phyloP scores from a whole-genome alignment of 2,888 invertebrate species.

The Mechanitis messenoides region DNA sequence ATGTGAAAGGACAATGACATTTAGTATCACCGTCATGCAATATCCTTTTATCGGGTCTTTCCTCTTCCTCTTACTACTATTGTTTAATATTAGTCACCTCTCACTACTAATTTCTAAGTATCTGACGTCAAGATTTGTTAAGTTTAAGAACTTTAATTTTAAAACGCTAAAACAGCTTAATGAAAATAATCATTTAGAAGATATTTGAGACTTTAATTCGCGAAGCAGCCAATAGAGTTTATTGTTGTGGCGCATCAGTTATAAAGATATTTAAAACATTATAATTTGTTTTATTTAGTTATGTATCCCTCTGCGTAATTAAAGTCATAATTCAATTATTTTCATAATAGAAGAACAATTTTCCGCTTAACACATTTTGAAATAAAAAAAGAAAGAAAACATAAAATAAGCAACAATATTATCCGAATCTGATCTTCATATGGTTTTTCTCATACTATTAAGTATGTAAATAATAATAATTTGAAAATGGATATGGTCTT shows the following conservation, averaged over 20 bases:
- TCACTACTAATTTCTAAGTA: neutral
- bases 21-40: neutral
- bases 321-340: neutral
- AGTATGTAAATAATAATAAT: too few relatives aligned
- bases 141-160: neutral
- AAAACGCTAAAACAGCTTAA: too few relatives aligned
- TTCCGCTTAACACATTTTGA: slow-evolving; percentile 2
- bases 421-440: too few relatives aligned
- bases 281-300: neutral
- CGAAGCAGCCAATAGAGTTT: too few relatives aligned
- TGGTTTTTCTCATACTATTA: too few relatives aligned
- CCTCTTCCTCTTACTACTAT: slow-evolving; percentile 22
- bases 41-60: slow-evolving; percentile 19
- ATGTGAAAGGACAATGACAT: neutral
- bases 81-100: slow-evolving; percentile 10
- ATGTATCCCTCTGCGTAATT: neutral
- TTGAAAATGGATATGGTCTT: too few relatives aligned
- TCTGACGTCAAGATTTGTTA: neutral
- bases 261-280: too few relatives aligned
- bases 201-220: too few relatives aligned
- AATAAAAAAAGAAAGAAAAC: too few relatives aligned
- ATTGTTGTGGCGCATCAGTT: too few relatives aligned
- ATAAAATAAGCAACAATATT: too few relatives aligned
- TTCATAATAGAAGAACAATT: neutral
- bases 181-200: too few relatives aligned